Percentiles rank a stretch among this genome's conserved stretches.
Conservation (phyloP, 2,888 invertebrate species). For the Lapara coniferarum region DNA sequence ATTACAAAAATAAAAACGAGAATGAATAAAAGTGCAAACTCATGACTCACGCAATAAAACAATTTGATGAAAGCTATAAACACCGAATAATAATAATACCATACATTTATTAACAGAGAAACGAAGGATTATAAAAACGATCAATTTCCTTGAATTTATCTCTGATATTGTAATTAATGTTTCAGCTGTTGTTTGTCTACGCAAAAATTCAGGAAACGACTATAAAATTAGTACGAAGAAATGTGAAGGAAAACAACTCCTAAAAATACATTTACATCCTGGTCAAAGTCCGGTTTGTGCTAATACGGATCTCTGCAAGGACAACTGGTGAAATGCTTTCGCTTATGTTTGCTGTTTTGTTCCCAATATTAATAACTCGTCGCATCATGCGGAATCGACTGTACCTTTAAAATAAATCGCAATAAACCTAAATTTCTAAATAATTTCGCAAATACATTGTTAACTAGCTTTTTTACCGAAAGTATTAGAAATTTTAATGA, state of each 20-base stretch:
- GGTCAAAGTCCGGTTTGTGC: constrained; percentile 15
- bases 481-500: no score
- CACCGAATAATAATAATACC: not conserved
- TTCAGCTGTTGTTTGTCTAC: constrained; percentile 15
- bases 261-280: constrained; percentile 23
- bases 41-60: not conserved
- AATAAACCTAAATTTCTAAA: no score
- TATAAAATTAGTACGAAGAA: constrained; percentile 21
- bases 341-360: constrained; percentile 9
- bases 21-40: no score
- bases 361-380: constrained; percentile 6
- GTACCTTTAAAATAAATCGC: not conserved
- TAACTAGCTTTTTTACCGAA: no score
- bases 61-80: no score
- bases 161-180: not conserved
- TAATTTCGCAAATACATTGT: no score
- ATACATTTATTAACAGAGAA: not conserved
- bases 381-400: not conserved
- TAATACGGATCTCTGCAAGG: constrained; percentile 17
- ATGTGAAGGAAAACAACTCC: constrained; percentile 21
- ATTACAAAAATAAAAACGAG: no score
- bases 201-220: constrained; percentile 13
- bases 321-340: constrained; percentile 20
- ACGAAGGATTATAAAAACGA: not conserved
- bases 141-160: constrained; percentile 5